Conservation (phyloP, 2,888 invertebrate genomes). For the Norana najaformis region DNA sequence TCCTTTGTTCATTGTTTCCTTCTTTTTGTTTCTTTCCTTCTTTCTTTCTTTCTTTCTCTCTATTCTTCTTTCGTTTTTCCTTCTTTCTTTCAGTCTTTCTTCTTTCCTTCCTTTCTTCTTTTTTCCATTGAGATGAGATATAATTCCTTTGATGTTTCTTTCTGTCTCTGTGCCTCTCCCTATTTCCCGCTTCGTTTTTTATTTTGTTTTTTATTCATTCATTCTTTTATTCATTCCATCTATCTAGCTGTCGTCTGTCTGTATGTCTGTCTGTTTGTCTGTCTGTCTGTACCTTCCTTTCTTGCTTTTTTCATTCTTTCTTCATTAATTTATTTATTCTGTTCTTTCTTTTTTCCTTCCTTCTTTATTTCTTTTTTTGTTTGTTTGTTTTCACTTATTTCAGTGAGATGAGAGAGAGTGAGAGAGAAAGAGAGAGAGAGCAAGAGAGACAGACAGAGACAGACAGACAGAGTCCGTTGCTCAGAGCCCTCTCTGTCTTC, state of each 20-base stretch:
- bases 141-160: background rate
- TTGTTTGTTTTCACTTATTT: background rate
- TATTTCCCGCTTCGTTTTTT: background rate
- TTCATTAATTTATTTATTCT: background rate
- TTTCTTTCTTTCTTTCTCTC: background rate
- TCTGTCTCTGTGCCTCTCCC: background rate
- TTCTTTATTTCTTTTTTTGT: background rate
- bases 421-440: background rate
- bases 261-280: no score
- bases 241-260: no score
- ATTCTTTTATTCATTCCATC: background rate
- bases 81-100: background rate
- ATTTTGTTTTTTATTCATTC: background rate
- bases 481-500: no score
- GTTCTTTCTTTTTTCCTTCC: background rate
- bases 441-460: background rate
- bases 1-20: no score
- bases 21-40: background rate
- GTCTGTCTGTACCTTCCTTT: no score
- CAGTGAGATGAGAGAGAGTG: no score
- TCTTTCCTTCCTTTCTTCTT: background rate
- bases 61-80: background rate
- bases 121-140: background rate
- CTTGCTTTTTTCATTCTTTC: no score
- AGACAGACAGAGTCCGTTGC: no score